Conservation (phyloP, 2,888 invertebrate species). For the Teleogryllus oceanicus region DNA sequence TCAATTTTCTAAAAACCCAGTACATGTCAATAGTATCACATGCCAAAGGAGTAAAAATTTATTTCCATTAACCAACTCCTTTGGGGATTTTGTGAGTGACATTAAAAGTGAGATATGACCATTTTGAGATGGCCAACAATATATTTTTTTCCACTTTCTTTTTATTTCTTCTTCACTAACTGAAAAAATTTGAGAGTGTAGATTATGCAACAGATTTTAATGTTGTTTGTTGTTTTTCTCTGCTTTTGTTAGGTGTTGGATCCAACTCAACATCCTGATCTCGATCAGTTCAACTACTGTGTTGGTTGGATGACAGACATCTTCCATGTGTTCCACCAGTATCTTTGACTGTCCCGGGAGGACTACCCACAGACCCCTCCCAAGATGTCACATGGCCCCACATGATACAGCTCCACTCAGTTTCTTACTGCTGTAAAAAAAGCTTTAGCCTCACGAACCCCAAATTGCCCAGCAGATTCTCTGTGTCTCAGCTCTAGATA, state of each 20-base stretch:
- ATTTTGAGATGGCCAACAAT: no score
- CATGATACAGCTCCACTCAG: slow-evolving; percentile 73
- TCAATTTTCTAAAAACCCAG: no score
- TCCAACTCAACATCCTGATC: slow-evolving; percentile 60
- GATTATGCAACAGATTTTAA: neutral
- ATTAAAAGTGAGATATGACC: no score
- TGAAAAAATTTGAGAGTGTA: neutral
- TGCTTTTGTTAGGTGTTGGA: slow-evolving; percentile 49
- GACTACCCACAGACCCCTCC: slow-evolving; percentile 68
- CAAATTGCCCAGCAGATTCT: slow-evolving; percentile 77
- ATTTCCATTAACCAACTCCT: no score
- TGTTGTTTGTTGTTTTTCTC: neutral
- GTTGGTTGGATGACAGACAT: slow-evolving; percentile 82
- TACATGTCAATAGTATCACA: no score
- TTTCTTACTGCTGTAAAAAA: slow-evolving; percentile 73
- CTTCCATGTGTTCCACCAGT: slow-evolving; percentile 91
- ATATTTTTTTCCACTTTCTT: no score
- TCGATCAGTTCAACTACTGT: slow-evolving; percentile 73
- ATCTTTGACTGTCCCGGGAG: slow-evolving; percentile 76
- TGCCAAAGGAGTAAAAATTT: no score
- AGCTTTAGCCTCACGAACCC: slow-evolving; percentile 70
- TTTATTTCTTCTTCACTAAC: neutral
- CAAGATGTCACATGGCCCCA: slow-evolving; percentile 58
- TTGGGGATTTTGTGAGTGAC: no score
- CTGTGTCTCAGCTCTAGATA: slow-evolving; percentile 85